Percentiles rank a stretch among this genome's conserved stretches.
Evolutionary conservation across 2,797 vertebrate genomes (phyloP).

Genomic region (Sphenopsis melanotis): DNA sequence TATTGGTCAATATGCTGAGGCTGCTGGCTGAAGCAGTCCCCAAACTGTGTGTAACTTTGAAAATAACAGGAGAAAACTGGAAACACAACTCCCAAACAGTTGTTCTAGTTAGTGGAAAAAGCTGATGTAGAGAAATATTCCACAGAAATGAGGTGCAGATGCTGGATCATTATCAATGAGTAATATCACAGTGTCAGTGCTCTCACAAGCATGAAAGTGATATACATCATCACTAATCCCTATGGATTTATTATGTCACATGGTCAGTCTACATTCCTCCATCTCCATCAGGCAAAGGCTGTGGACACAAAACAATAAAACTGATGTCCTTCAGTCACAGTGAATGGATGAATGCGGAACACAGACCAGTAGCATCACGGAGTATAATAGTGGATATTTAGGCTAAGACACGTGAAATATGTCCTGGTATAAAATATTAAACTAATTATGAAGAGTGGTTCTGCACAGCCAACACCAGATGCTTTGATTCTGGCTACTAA

Average conservation of each 20-base stretch:
- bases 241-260: conserved; percentile 5
- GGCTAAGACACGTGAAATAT: conserved; percentile 31
- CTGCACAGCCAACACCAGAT: conserved; percentile 52
- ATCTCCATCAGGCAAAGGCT: background rate
- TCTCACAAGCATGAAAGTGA: conserved; percentile 49
- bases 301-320: background rate
- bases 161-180: conserved; percentile 39
- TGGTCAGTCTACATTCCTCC: background rate
- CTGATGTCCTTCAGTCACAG: background rate
- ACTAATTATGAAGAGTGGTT: conserved; percentile 56
- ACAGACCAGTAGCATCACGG: background rate
- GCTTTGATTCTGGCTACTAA: conserved; percentile 45
- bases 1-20: conserved; percentile 36
- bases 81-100: background rate
- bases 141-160: conserved; percentile 35
- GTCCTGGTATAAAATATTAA: conserved; percentile 40
- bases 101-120: background rate
- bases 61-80: background rate
- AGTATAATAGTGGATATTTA: background rate
- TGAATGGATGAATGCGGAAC: background rate
- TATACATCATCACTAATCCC: conserved; percentile 44
- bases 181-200: conserved; percentile 23
- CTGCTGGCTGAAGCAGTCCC: background rate
- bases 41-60: background rate
- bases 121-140: background rate